These are phyloP conservation scores for Actinia tenebrosa DNA, from an alignment of 64 coral and sea anemone genomes.

Conservation along the genomic window DNA sequence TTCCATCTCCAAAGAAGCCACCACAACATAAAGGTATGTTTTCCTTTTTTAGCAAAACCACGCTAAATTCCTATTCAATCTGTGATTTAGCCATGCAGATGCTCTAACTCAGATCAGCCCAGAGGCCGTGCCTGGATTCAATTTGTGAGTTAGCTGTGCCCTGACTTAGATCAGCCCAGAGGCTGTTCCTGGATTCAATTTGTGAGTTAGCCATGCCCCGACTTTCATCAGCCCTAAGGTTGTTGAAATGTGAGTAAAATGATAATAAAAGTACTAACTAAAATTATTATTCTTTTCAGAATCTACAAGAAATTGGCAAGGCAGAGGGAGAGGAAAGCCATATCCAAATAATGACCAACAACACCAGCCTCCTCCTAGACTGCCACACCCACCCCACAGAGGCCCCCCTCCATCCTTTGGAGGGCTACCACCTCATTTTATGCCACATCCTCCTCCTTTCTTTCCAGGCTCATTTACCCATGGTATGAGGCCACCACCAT, in stretches of 20 bases:
- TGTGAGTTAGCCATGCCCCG: too few species aligned
- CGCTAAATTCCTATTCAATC: not conserved
- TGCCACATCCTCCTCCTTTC: slow-evolving; percentile 22
- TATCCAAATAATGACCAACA: not conserved
- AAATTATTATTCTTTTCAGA: not conserved
- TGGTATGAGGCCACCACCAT: slow-evolving; percentile 57
- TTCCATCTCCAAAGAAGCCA: not conserved
- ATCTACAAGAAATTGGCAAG: slow-evolving; percentile 31
- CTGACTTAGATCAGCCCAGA: too few species aligned
- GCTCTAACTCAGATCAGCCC: not conserved
- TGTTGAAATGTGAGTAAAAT: too few species aligned
- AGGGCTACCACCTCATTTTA: slow-evolving; percentile 9
- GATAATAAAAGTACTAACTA: too few species aligned
- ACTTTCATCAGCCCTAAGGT: too few species aligned
- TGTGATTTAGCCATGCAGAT: not conserved
- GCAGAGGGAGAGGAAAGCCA: slow-evolving; percentile 22
- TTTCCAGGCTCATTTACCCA: slow-evolving; percentile 50
- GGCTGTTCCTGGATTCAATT: too few species aligned
- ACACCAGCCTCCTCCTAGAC: not conserved
- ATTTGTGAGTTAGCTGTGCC: too few species aligned
- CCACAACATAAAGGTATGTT: not conserved
- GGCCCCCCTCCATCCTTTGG: not conserved
- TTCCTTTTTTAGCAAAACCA: not conserved
- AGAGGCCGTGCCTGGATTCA: too few species aligned
- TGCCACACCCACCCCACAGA: not conserved